These are phyloP conservation scores for Potorous gilbertii DNA, from an alignment of 2,797 vertebrate genomes.

Conservation along the genomic window DNA sequence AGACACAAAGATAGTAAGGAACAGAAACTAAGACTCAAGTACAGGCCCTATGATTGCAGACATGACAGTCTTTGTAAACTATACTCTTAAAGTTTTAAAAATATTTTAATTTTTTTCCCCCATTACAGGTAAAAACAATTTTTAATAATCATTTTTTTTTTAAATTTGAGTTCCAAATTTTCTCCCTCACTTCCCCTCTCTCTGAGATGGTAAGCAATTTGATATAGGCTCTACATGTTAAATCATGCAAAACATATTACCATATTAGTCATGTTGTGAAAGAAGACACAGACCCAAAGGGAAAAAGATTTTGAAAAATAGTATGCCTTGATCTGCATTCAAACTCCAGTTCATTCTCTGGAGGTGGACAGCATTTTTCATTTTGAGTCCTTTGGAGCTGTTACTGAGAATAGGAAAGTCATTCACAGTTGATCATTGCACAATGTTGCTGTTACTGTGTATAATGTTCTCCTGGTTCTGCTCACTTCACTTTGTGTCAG, in stretches of 20 bases:
- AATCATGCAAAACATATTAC: background rate
- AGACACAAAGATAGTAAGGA: background rate
- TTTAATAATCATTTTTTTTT: background rate
- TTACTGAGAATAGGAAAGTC: background rate
- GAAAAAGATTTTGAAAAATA: background rate
- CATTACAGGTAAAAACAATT: background rate
- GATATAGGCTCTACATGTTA: background rate
- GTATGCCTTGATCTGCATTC: background rate
- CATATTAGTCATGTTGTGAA: background rate
- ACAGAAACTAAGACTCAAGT: background rate
- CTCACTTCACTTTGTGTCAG: background rate
- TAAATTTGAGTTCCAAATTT: background rate
- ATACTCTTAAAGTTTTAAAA: background rate
- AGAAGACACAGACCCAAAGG: background rate
- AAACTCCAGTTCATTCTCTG: background rate
- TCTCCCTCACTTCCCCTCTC: background rate
- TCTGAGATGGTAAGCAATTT: background rate
- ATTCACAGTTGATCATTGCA: background rate
- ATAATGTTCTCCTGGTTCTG: background rate
- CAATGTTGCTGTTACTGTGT: background rate
- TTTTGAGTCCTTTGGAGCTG: background rate
- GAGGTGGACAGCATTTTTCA: background rate
- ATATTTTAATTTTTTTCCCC: background rate
- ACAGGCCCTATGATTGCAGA: background rate
- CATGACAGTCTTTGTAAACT: background rate